Conservation (phyloP, 1,140 invertebrate species). For the Steinernema feltiae region DNA sequence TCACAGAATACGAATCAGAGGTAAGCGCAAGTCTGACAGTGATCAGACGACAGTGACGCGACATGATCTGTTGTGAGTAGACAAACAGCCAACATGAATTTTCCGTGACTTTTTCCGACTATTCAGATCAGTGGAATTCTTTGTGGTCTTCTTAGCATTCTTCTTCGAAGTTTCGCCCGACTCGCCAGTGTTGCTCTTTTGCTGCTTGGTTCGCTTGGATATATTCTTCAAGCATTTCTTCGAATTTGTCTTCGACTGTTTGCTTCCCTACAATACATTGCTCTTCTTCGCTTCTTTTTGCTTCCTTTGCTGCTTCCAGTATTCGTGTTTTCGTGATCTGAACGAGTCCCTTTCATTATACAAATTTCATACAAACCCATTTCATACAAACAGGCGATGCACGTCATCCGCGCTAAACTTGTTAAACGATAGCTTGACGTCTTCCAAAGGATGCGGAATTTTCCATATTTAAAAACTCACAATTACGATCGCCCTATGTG, state of each 20-base stretch:
- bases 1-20: slow-evolving; percentile 60
- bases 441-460: no score
- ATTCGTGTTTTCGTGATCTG: not conserved
- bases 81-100: no score
- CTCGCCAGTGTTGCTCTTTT: not conserved
- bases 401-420: no score
- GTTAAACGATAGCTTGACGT: no score
- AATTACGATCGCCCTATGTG: no score
- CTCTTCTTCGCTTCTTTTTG: not conserved
- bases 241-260: not conserved
- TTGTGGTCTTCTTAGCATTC: not conserved
- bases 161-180: not conserved
- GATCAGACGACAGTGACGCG: no score
- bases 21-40: slow-evolving; percentile 19
- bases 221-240: not conserved
- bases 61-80: no score
- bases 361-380: not conserved
- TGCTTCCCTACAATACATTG: not conserved
- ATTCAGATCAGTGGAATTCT: no score
- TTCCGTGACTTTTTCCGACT: not conserved
- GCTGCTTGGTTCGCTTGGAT: not conserved
- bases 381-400: no score
- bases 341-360: not conserved
- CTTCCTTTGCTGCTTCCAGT: no score
- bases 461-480: no score